Evolutionary conservation across 37 sponge, comb jelly and placozoan genomes (phyloP).

Genomic region (Bolinopsis microptera): DNA sequence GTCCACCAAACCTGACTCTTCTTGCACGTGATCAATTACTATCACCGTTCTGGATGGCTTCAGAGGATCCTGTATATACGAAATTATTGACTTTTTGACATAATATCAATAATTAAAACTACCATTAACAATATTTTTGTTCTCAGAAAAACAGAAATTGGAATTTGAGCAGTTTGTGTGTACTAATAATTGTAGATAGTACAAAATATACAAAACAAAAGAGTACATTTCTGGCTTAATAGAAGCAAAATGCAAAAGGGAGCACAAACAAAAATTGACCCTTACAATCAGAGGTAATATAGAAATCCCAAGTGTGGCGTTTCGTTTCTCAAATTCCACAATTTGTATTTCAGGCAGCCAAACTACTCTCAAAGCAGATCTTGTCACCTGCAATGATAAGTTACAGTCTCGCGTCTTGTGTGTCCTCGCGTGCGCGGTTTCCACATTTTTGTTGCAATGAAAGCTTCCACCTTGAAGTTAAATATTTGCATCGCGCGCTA

Average conservation of each 20-base stretch:
- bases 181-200: no score
- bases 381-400: neutral
- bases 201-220: no score
- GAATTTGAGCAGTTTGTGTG: no score
- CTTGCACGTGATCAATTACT: conserved; percentile 49
- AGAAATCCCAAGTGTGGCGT: neutral
- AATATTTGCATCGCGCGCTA: neutral
- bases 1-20: neutral
- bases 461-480: neutral
- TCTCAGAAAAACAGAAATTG: no score
- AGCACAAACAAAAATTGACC: no score
- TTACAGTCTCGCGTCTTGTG: neutral
- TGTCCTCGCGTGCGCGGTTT: neutral
- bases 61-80: neutral
- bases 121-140: no score
- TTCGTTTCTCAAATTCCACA: conserved; percentile 1
- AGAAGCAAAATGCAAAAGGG: no score
- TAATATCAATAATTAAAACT: no score
- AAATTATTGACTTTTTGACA: no score
- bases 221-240: no score
- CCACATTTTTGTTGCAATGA: neutral
- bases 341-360: neutral
- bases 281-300: conserved; percentile 11
- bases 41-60: conserved; percentile 32
- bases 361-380: neutral